Percentiles rank a stretch among this genome's conserved stretches.
Conservation (phyloP, 2,888 invertebrate species). For the Cephus nigrinus region DNA sequence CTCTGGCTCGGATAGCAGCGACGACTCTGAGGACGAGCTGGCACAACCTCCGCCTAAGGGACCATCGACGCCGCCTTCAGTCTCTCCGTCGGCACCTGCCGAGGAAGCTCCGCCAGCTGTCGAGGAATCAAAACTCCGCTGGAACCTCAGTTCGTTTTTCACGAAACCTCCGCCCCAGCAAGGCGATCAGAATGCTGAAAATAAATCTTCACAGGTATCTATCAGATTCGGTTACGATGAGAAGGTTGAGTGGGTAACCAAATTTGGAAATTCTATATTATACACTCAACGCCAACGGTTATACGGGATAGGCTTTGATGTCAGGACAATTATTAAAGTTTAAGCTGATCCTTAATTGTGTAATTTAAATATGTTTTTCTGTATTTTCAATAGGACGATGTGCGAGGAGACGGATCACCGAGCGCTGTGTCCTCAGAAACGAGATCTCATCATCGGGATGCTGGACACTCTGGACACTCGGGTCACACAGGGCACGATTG, state of each 20-base stretch:
- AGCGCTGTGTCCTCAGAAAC: constrained; percentile 39
- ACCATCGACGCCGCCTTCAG: constrained; percentile 59
- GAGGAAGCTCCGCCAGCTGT: constrained; percentile 57
- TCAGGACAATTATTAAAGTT: neutral
- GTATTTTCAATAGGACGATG: constrained; percentile 34
- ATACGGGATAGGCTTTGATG: neutral
- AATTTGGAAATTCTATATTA: too few species aligned
- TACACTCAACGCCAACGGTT: too few species aligned
- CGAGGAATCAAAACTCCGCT: constrained; percentile 66
- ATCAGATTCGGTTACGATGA: neutral
- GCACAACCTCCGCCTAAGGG: constrained; percentile 55
- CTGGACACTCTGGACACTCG: constrained; percentile 2
- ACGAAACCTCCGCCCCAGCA: constrained; percentile 50
- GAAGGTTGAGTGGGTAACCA: neutral
- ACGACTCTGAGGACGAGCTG: constrained; percentile 68
- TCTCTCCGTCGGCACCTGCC: constrained; percentile 46
- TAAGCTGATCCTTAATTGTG: neutral
- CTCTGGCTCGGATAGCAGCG: constrained; percentile 72
- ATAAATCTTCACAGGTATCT: constrained; percentile 47
- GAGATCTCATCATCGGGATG: constrained; percentile 37
- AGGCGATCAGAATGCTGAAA: constrained; percentile 48
- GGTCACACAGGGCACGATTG: constrained; percentile 46
- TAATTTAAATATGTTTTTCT: constrained; percentile 4
- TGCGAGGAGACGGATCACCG: constrained; percentile 47
- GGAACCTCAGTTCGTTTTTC: constrained; percentile 64